Base-by-base conservation (phyloP, 2,797 vertebrate species). In the Knipowitschia caucasica region DNA sequence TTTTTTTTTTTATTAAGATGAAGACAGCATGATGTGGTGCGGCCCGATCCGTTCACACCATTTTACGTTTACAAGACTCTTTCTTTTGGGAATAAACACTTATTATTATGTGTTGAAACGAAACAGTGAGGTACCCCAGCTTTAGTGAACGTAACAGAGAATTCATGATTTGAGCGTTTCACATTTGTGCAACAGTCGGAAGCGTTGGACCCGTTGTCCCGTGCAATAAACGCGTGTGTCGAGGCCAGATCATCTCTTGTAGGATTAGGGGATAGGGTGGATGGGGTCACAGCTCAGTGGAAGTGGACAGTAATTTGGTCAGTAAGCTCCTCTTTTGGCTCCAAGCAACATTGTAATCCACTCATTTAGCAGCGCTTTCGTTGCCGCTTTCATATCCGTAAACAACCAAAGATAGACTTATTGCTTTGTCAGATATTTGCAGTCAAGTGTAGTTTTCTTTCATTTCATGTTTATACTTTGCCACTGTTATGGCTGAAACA, bases 231-330 rank as follows among this genome's bases (percentile, higher is more conserved):
- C 15, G 50, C 64, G 67, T 36, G 10, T 78, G 80, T 86, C 42
- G 46, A 66, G 75, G 64, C 71, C 24, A 80, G 80, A 80, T 85
- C 80, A 83, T 81, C 80, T 83, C 78, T 73, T 85, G 81, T 81
- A 75, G 81, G 85, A 87, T 87, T 85, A 86, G 51, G 49, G 53
- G 63, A 23, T 3, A 42, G 60, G 68, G 61, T 69, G 60, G 70
- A 77, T 70, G 62, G 76, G 82, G 80, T 83, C 71, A 59, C 69
- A 60, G 70, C 80, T 56, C 71, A 51, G 71, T 85, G 67, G 46
- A 86, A 82, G 80, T 77, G 75, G 75, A 80, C 74, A 77, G 81
- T 71, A 88, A 83, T 84, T 86, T 78, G 80, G 84, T 85, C 84
- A 84, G 69, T 83, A 78, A 82, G 70, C 76, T 82, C 51, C 33